Evolutionary conservation across 2,113 vertebrate species (phyloP).

Genomic region (Anseranas semipalmata): DNA sequence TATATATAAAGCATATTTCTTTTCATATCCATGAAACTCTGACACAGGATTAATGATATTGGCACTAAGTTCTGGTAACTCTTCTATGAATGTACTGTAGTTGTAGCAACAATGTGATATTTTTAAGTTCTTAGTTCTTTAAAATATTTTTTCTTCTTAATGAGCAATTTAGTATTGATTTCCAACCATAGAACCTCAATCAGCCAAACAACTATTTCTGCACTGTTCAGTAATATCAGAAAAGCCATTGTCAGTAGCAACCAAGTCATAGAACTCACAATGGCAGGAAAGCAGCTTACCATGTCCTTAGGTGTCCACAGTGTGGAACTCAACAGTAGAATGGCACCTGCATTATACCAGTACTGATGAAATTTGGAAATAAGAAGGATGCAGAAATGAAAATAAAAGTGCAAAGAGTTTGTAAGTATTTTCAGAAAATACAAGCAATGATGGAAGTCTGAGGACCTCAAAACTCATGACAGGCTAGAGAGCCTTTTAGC

Average conservation of each 20-base stretch:
- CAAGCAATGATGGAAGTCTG: neutral
- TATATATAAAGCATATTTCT: too few relatives aligned
- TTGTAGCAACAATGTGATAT: neutral
- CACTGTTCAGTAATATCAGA: neutral
- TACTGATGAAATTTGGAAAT: neutral
- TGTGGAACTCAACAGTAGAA: neutral
- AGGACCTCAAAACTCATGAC: neutral
- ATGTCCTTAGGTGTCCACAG: neutral
- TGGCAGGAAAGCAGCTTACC: neutral
- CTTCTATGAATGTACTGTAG: neutral
- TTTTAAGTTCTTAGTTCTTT: neutral
- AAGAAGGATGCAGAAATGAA: neutral
- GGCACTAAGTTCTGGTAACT: neutral
- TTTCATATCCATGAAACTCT: neutral
- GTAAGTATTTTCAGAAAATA: neutral
- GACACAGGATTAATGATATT: neutral
- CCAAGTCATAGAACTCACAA: neutral
- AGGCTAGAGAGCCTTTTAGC: neutral
- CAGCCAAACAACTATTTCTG: neutral
- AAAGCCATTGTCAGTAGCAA: neutral
- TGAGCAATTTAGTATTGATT: neutral
- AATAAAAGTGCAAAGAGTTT: neutral
- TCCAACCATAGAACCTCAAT: neutral
- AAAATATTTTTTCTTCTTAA: neutral
- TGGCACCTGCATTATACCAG: neutral